Evolutionary conservation across 2,797 vertebrate genomes (phyloP).

Genomic region (Eutrigla gurnardus): DNA sequence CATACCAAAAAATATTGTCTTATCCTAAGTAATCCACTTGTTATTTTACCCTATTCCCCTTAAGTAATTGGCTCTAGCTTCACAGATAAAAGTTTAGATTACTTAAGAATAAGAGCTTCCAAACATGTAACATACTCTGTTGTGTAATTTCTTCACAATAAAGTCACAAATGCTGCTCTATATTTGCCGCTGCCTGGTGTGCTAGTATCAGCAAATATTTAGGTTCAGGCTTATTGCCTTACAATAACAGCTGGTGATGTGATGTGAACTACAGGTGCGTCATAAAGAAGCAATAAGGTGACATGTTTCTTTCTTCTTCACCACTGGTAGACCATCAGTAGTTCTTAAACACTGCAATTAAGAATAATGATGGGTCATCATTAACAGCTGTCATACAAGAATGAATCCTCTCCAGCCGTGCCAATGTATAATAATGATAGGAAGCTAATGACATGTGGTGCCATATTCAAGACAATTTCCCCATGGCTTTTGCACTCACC

Average conservation of each 20-base stretch:
- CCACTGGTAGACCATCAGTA: not conserved
- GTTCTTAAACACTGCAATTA: constrained; percentile 18
- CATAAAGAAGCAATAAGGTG: not conserved
- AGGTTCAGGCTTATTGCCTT: not conserved
- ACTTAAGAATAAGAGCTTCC: not conserved
- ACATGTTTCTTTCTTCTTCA: not conserved
- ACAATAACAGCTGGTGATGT: not conserved
- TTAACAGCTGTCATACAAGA: constrained; percentile 16
- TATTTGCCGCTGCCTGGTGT: not conserved
- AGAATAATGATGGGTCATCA: constrained; percentile 42
- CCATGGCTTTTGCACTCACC: constrained; percentile 1
- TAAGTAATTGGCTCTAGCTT: not conserved
- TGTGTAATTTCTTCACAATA: not conserved
- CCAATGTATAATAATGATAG: constrained; percentile 39
- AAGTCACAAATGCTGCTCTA: not conserved
- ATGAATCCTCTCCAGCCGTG: constrained; percentile 1
- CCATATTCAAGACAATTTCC: constrained; percentile 28
- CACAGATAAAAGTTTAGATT: not conserved
- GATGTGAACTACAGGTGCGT: not conserved
- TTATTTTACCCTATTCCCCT: not conserved
- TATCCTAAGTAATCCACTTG: not conserved
- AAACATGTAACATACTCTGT: not conserved
- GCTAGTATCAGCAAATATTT: no score
- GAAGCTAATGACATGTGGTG: constrained; percentile 35
- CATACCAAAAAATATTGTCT: not conserved